Conservation (phyloP, 2,113 vertebrate genomes). For the Sapajus apella region DNA sequence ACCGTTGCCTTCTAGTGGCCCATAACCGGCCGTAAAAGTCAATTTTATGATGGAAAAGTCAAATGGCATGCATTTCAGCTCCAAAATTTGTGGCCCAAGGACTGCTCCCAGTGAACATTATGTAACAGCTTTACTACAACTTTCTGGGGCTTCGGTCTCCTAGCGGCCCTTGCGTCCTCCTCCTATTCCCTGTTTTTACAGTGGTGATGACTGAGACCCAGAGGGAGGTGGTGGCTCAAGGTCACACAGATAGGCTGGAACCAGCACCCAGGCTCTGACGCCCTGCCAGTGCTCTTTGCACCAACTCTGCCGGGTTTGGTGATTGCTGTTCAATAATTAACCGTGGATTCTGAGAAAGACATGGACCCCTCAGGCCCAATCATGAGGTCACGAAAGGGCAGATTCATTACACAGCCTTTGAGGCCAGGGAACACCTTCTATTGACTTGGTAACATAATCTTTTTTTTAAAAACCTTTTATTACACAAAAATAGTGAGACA, state of each 20-base stretch:
- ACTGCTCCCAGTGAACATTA: background rate
- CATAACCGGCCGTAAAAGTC: background rate
- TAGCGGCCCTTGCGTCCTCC: background rate
- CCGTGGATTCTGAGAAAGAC: slow-evolving; percentile 17
- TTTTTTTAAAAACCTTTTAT: background rate
- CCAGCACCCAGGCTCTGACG: background rate
- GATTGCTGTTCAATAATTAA: slow-evolving; percentile 3
- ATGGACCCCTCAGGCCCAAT: background rate
- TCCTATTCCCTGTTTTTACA: background rate
- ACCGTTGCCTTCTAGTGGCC: background rate
- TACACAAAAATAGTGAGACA: background rate
- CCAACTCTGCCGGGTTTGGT: background rate
- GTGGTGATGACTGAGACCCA: background rate
- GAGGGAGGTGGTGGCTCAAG: background rate
- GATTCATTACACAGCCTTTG: background rate
- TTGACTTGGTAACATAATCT: background rate
- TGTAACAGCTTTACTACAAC: background rate
- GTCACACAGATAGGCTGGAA: background rate
- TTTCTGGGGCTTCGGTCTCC: background rate
- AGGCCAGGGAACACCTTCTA: background rate
- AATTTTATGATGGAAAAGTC: background rate
- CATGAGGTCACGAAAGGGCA: background rate
- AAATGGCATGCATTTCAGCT: background rate
- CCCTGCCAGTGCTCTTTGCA: background rate
- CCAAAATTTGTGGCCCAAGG: background rate